A percentile compares a stretch with the other conserved stretches of the same genome.
These are phyloP conservation scores for Micrasema minimum DNA, from an alignment of 1,140 invertebrate species.

Conservation along the genomic window DNA sequence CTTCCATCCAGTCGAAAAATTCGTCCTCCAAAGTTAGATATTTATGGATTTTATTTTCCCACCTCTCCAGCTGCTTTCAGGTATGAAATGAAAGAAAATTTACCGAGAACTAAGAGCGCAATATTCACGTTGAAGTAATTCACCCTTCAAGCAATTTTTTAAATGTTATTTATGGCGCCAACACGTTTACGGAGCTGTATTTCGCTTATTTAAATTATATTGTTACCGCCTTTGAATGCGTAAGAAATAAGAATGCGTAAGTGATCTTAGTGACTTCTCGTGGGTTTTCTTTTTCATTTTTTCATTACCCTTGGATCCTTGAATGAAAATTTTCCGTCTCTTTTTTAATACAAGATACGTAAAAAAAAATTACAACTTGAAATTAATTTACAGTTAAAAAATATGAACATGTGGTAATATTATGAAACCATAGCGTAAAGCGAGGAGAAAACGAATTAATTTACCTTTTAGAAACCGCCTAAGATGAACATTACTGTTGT, in stretches of 20 bases:
- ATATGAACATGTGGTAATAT: too few relatives aligned
- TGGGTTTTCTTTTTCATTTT: too few relatives aligned
- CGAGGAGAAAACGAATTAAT: too few relatives aligned
- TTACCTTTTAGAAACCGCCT: conserved; percentile 2
- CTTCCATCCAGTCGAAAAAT: conserved; percentile 1
- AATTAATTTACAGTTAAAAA: too few relatives aligned
- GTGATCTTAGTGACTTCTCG: too few relatives aligned
- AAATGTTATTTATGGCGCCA: conserved; percentile 12
- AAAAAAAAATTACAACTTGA: too few relatives aligned
- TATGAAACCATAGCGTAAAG: too few relatives aligned
- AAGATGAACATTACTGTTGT: conserved; percentile 9
- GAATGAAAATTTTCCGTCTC: too few relatives aligned
- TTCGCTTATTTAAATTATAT: conserved; percentile 2
- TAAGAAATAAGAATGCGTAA: neutral
- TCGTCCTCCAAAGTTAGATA: conserved; percentile 30
- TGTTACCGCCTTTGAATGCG: conserved; percentile 3
- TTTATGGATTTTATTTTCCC: conserved; percentile 41
- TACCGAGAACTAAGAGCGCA: conserved; percentile 34
- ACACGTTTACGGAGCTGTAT: conserved; percentile 12
- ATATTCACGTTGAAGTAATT: conserved; percentile 29
- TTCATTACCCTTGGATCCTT: too few relatives aligned
- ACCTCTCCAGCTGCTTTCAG: conserved; percentile 3
- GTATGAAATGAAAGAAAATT: conserved; percentile 37
- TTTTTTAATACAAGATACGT: too few relatives aligned
- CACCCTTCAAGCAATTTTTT: conserved; percentile 4